Percentiles rank a stretch among this genome's conserved stretches.
These are phyloP conservation scores for Danio rerio DNA, from an alignment of 2,113 vertebrate genomes.

Conservation along the genomic window DNA sequence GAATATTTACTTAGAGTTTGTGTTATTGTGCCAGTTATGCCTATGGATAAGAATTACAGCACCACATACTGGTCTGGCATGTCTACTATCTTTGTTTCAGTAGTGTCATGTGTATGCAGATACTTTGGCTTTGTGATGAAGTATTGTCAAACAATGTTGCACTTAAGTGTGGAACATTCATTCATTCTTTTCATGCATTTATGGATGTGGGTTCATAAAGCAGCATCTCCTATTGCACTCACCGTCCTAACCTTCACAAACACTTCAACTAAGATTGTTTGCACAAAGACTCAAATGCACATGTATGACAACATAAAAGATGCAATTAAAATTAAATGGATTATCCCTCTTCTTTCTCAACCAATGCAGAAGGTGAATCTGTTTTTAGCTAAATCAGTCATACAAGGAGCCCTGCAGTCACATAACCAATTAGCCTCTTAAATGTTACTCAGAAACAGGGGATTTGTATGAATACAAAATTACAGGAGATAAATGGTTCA, in stretches of 20 bases:
- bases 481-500: constrained; percentile 25
- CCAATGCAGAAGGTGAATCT: not conserved
- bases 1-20: too few species aligned
- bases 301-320: not conserved
- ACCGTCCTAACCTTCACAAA: not conserved
- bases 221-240: not conserved
- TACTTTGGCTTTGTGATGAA: too few species aligned
- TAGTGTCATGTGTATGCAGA: too few species aligned
- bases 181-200: not conserved
- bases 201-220: not conserved
- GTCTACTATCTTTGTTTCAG: too few species aligned
- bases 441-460: constrained; percentile 36
- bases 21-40: too few species aligned
- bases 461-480: constrained; percentile 25
- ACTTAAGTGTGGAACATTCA: not conserved
- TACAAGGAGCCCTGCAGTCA: constrained; percentile 17
- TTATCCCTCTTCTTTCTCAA: not conserved
- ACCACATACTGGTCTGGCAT: too few species aligned
- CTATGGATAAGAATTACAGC: too few species aligned
- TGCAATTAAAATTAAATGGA: not conserved
- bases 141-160: not conserved
- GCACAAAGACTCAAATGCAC: not conserved
- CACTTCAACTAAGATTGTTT: not conserved
- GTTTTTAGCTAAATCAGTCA: constrained; percentile 3
- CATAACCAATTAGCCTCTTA: constrained; percentile 30